Base-by-base conservation (phyloP, 2,113 vertebrate genomes). In the Beaufortia kweichowensis region DNA sequence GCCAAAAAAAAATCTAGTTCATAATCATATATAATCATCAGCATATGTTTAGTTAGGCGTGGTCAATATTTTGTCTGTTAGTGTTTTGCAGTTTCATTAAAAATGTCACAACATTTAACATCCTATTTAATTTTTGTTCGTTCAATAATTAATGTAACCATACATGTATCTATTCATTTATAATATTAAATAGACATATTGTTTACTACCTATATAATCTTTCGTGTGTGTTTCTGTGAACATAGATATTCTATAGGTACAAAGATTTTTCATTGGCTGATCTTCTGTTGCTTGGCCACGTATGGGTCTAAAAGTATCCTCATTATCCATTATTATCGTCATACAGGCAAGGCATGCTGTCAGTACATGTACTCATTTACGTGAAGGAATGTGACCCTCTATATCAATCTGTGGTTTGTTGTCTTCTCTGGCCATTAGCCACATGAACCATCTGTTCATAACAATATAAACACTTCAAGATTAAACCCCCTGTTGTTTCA, bases 361-460 rank as follows among this genome's bases (percentile, higher is more conserved):
- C 53, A 71, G 57, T 59, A 59, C 15, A 59, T 35, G 15, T 41
- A 55, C 11, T 35, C 23, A 41, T 59, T 59, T 59, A 71, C 33
- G 43, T 31, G 21, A 76, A 63, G 39, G 24, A 75, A 39, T 71
- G 39, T 62, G 66, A 62, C 67, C 35, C 57, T 69, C 35, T 61
- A 48, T 28, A 24, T 26, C 5, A 8, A 33, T 35, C 41, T 60
- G 2, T 62, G 43, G 46, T 69, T 26, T 29, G 43, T 19, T 55
- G 14, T 65, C 50, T 43, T 53, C 11, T 50, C 29, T 77, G 53
- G 68, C 68, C 68, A 41, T 71, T 59, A 57, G 80, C 78, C 81
- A 80, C 81, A 55, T 55, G 46, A 6, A 23, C 83, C 82, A 83
- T 82, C 82, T 86, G 82, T 76, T 85, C 81, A 50, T 55, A 61